These are phyloP conservation scores for Eriocheir sinensis DNA, from an alignment of 1,140 invertebrate species.

Conservation along the genomic window DNA sequence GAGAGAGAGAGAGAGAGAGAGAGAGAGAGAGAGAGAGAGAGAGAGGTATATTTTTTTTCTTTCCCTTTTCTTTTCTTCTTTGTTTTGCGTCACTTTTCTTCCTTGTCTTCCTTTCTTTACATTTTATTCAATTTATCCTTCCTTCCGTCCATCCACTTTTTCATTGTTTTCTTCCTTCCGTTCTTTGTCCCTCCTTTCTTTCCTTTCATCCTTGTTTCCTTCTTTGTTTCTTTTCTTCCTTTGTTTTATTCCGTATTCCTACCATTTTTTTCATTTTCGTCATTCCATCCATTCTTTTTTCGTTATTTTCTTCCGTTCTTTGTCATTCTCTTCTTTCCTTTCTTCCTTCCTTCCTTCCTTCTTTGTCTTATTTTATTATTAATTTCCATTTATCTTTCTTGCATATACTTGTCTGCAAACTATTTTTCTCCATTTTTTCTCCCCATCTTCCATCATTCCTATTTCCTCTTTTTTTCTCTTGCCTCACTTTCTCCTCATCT, in stretches of 20 bases:
- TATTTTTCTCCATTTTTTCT: too few relatives aligned
- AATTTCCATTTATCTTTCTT: too few relatives aligned
- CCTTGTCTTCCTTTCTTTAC: too few relatives aligned
- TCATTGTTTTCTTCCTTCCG: background rate
- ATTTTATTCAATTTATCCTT: too few relatives aligned
- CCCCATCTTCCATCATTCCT: too few relatives aligned
- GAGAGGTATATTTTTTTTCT: background rate
- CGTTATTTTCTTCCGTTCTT: background rate
- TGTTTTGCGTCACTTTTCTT: too few relatives aligned
- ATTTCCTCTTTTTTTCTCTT: background rate
- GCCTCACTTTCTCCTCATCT: background rate
- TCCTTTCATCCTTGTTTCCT: background rate
- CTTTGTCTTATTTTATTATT: too few relatives aligned
- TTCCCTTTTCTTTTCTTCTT: background rate
- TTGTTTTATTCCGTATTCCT: background rate
- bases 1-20: conserved; percentile 16
- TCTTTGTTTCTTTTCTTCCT: background rate
- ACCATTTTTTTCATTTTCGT: background rate
- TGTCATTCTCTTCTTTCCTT: background rate
- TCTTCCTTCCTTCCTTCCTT: background rate
- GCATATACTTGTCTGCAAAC: too few relatives aligned
- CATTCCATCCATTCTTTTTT: background rate
- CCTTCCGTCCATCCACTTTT: too few relatives aligned
- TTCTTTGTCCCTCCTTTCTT: background rate
- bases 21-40: background rate